A percentile compares a stretch with the other conserved stretches of the same genome.
Evolutionary conservation across 2,113 vertebrate genomes (phyloP).

Genomic region (Microcebus lehilahytsara): DNA sequence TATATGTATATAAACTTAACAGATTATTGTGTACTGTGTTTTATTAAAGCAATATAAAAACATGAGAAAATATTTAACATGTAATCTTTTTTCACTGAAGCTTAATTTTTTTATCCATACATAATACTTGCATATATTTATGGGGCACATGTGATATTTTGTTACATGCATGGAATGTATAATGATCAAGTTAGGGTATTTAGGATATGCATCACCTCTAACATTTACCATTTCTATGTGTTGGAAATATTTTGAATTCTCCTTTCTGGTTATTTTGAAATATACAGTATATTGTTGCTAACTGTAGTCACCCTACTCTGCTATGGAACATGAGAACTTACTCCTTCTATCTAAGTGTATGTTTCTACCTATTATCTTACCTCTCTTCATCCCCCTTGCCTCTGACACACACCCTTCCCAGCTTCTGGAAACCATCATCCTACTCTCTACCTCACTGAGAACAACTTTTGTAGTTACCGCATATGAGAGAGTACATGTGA

Average conservation of each 20-base stretch:
- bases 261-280: not conserved
- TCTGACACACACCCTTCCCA: not conserved
- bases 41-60: not conserved
- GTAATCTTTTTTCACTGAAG: not conserved
- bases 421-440: not conserved
- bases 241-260: not conserved
- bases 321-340: not conserved
- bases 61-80: not conserved
- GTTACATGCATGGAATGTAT: not conserved
- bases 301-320: not conserved
- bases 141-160: not conserved
- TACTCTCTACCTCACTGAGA: not conserved
- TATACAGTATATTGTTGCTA: not conserved
- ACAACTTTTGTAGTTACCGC: not conserved
- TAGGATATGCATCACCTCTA: not conserved
- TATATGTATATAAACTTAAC: not conserved
- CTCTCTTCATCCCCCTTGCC: not conserved
- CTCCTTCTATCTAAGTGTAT: not conserved
- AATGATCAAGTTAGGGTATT: not conserved
- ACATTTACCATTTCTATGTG: not conserved
- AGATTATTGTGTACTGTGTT: not conserved
- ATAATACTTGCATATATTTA: not conserved
- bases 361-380: not conserved
- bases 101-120: not conserved
- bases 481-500: not conserved